phyloP scores from a whole-genome alignment of 1,140 invertebrate genomes.

The Tetranychus urticae region DNA sequence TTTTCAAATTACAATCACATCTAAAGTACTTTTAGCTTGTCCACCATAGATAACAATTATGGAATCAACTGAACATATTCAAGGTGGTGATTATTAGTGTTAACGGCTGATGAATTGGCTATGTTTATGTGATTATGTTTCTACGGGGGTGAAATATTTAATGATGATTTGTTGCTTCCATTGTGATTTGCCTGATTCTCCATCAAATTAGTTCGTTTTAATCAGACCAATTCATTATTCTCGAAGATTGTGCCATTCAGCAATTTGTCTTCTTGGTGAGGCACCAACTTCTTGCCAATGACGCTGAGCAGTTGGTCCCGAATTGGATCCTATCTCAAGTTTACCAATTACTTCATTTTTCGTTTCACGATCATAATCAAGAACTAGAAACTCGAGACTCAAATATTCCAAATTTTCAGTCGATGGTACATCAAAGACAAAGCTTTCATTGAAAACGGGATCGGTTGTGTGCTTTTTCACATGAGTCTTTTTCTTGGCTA shows the following conservation, averaged over 20 bases:
- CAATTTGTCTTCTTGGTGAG: slow-evolving; percentile 85
- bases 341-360: slow-evolving; percentile 94
- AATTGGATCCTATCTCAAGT: slow-evolving; percentile 57
- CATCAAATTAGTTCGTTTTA: not conserved
- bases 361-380: slow-evolving; percentile 91
- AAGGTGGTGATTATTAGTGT: too few species aligned
- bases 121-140: too few species aligned
- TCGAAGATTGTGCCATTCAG: slow-evolving; percentile 86
- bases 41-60: too few species aligned
- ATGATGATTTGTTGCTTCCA: not conserved
- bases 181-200: not conserved
- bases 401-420: slow-evolving; percentile 64
- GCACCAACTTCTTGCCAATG: slow-evolving; percentile 92
- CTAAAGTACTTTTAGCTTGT: too few species aligned
- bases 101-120: too few species aligned
- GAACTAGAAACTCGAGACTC: slow-evolving; percentile 67
- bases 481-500: slow-evolving; percentile 96
- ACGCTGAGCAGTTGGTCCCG: slow-evolving; percentile 45
- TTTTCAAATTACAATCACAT: too few species aligned
- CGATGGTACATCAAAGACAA: slow-evolving; percentile 34
- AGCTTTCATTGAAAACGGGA: slow-evolving; percentile 96
- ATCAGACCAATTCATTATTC: not conserved
- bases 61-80: too few species aligned
- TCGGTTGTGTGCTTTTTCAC: slow-evolving; percentile 91
- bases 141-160: too few species aligned